Base-by-base conservation (phyloP, 2,113 vertebrate species). In the Chaetorhynchus papuensis region DNA sequence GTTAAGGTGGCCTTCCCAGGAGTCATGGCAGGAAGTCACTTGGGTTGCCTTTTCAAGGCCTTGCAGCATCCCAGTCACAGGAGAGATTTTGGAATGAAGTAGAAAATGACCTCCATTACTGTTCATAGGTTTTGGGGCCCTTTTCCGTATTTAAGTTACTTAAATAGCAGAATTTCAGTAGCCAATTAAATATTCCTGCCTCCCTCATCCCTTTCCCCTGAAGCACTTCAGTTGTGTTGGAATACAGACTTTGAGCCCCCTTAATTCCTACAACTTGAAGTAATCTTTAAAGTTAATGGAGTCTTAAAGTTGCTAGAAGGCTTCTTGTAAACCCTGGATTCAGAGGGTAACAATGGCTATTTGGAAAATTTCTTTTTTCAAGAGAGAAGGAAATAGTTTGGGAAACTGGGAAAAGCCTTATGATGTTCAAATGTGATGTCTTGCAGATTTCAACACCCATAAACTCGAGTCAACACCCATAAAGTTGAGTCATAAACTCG, bases 1-100 rank as follows among this genome's bases (percentile, higher is more conserved):
- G 27, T 78, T 77, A 47, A 53, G 61, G 63, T 37, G 74, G 37
- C 41, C 53, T 37, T 7, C 11, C 0, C 0, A 0, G n/a, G 22
- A 41, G 23, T 13, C 45, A 39, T 0, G 7, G 52, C 61, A 41
- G 53, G 27, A 49, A 39, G 7, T 52, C 26, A 22, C 39, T 42
- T 56, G 26, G 13, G 12, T 35, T 59, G 45, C 37, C 31, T 57
- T 30, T 2, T 0, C 39, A 69, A 83, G 37, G 57, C 22, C 22
- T 78, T 71, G 21, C 8, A 76, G 24, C 54, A 57, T 53, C 42
- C 12, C 35, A 30, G 35, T 72, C 26, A n/a, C 9, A 47, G 2
- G 2, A 45, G 31, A 82, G 5, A 23, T 24, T 83, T 66, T 30
- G 27, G 19, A 89, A 23, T 54, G 23, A 72, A 20, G 22, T 27